phyloP scores from a whole-genome alignment of 2,888 invertebrate species.

The Drosophila differens region DNA sequence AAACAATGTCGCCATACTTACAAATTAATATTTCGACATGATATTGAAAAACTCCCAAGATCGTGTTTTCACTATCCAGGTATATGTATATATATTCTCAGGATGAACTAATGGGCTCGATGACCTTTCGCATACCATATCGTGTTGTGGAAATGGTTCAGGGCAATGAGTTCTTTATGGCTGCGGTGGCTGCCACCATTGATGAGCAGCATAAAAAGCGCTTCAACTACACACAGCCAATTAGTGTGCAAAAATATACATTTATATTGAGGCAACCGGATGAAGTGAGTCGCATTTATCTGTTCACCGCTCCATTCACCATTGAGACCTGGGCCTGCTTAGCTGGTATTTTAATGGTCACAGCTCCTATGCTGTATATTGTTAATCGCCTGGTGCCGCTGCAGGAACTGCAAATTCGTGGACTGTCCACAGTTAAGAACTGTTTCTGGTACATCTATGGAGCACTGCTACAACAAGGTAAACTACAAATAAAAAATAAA shows the following conservation, averaged over 20 bases:
- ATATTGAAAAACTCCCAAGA: no score
- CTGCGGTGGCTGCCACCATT: conserved; percentile 84
- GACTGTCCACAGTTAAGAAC: conserved; percentile 85
- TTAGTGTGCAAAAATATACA: conserved; percentile 92
- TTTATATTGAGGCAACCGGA: conserved; percentile 92
- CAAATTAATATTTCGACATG: not conserved
- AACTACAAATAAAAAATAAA: conserved; percentile 7
- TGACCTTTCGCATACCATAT: conserved; percentile 80
- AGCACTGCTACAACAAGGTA: conserved; percentile 95
- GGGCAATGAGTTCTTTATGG: conserved; percentile 81
- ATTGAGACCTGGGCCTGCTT: conserved; percentile 93
- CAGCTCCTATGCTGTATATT: conserved; percentile 91
- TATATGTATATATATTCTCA: conserved; percentile 21
- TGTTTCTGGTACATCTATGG: conserved; percentile 92
- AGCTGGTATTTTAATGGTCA: conserved; percentile 89
- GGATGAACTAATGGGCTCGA: conserved; percentile 78
- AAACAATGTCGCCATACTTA: not conserved
- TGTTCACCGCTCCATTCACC: conserved; percentile 94
- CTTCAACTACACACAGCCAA: conserved; percentile 92
- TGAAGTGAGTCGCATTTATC: conserved; percentile 92
- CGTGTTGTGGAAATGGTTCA: conserved; percentile 78
- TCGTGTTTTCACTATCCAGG: no score
- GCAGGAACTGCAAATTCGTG: conserved; percentile 82
- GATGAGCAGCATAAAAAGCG: conserved; percentile 83
- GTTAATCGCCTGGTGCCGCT: conserved; percentile 90